A percentile compares a stretch with the other conserved stretches of the same genome.
These are phyloP conservation scores for Tiaroga cobitis DNA, from an alignment of 2,797 vertebrate genomes.

Conservation along the genomic window DNA sequence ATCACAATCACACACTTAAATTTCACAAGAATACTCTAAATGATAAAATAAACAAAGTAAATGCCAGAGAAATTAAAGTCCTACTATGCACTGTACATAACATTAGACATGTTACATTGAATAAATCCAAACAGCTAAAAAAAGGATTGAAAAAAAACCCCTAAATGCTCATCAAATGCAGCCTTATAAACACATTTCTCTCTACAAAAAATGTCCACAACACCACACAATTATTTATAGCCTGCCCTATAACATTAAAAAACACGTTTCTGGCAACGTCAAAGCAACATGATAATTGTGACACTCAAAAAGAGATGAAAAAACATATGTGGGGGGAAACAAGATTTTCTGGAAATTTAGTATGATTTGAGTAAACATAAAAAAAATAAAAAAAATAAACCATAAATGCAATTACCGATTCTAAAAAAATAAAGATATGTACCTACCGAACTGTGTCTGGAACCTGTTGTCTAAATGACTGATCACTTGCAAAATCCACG, in stretches of 20 bases:
- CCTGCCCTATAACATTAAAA: neutral
- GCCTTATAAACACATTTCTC: neutral
- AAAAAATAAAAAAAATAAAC: neutral
- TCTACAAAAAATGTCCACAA: neutral
- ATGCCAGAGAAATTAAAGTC: neutral
- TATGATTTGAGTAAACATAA: neutral
- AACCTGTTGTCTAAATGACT: rapidly evolving
- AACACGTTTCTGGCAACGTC: neutral
- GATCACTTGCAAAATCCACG: neutral
- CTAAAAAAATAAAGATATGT: neutral
- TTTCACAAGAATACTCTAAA: neutral
- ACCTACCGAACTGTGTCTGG: neutral
- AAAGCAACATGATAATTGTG: neutral
- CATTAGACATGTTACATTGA: neutral
- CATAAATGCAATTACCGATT: neutral
- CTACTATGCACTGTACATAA: too few species aligned
- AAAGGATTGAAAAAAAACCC: neutral
- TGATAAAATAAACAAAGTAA: neutral
- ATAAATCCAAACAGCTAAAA: neutral
- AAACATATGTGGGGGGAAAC: too few species aligned
- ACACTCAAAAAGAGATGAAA: neutral
- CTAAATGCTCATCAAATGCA: neutral
- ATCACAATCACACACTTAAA: neutral
- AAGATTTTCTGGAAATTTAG: neutral
- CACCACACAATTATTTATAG: neutral